Base-by-base conservation (phyloP, 2,888 invertebrate genomes). In the Alloplasta piceator region DNA sequence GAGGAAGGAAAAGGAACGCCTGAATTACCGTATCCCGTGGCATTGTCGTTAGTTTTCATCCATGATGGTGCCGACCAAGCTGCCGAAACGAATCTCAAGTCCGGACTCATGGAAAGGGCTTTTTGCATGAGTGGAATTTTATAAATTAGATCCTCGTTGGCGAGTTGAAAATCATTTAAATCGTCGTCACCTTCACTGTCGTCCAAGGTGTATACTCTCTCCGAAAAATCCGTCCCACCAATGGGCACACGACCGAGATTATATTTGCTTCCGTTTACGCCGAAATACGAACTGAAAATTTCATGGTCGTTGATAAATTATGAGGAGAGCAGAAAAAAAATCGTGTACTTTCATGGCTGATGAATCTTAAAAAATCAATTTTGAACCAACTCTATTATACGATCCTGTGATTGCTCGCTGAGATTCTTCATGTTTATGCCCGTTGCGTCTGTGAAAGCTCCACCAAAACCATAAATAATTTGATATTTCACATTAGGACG, bases 171-270 rank as follows among this genome's bases (percentile, higher is more conserved):
- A 84, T 94, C 93, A 0, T 92, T 88, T 14, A 98, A 93, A 0
- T 92, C 90, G 6, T 91, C 91, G 85, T 95, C 95, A 86, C 95
- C 94, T 87, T 92, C 92, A 0, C 94, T 93, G 82, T 95, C 95
- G 88, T 96, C 96, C 90, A 97, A 97, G 0, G 98, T 95, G 93
- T 98, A 98, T 0, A 95, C 93, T 64, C 94, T 94, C 0, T 95
- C 94, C 0, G 98, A 98, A 92, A 98, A 98, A 92, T 98, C 98
- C 68, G 95, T 94, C 6, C 98, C 97, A 0, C 95, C 98, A 80
- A 98, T 97, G 0, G 98, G 96, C 6, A 97, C 94, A 46, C 98
- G 94, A 60, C 96, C 95, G 84, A 98, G 90, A 85, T 94, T 96
- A 91, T 97, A 98, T 82, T 95, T 95, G 73, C 96, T 93, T 6